Evolutionary conservation across 2,888 invertebrate species (phyloP).

Genomic region (Ormyrus thymus): DNA sequence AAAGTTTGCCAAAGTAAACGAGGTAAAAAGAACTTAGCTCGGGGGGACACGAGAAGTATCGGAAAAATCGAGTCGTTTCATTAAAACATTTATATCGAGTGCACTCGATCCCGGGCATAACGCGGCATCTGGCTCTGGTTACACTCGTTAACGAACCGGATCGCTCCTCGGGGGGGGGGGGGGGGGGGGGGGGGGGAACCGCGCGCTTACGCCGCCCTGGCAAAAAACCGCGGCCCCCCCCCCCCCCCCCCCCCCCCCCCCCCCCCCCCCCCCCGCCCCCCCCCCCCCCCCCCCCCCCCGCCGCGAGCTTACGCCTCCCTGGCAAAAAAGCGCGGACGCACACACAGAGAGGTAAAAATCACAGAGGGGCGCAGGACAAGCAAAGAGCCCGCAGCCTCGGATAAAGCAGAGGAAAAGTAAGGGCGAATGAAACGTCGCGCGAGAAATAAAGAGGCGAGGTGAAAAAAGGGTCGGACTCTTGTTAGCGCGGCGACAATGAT

Average conservation of each 20-base stretch:
- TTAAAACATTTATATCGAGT: constrained; percentile 21
- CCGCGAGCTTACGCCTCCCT: too few relatives aligned
- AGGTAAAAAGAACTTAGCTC: neutral
- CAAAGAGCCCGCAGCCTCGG: neutral
- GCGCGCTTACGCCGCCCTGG: too few relatives aligned
- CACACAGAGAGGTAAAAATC: neutral
- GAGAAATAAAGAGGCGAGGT: constrained; percentile 3
- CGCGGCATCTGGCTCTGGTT: neutral
- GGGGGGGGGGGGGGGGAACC: too few relatives aligned
- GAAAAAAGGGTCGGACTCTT: constrained; percentile 30
- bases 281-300: too few relatives aligned
- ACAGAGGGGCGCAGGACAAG: neutral
- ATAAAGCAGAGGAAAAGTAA: neutral
- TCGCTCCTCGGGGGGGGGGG: neutral
- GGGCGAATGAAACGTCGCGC: neutral
- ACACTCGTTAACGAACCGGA: constrained; percentile 28
- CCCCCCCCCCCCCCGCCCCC: too few relatives aligned
- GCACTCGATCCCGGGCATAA: neutral
- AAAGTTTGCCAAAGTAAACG: constrained; percentile 8
- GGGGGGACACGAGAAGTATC: neutral
- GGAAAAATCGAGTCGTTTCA: constrained; percentile 19
- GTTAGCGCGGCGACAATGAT: constrained; percentile 50
- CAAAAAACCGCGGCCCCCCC: neutral
- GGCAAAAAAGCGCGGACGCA: neutral
- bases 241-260: too few relatives aligned